These are phyloP conservation scores for Triplophysa rosa DNA, from an alignment of 2,113 vertebrate genomes.

Conservation along the genomic window DNA sequence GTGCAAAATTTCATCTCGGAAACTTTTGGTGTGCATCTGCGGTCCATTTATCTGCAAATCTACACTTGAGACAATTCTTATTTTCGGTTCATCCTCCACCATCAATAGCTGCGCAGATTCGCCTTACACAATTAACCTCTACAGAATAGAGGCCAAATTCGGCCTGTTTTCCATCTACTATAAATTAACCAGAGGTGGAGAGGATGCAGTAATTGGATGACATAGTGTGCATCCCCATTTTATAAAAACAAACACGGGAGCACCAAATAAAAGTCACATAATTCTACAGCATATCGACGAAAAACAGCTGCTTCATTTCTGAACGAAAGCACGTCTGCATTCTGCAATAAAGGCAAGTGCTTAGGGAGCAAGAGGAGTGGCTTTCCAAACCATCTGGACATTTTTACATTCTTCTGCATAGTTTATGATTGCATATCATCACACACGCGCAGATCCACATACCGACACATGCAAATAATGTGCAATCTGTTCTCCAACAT, in stretches of 20 bases:
- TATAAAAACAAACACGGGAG: conserved; percentile 38
- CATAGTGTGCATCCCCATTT: conserved; percentile 33
- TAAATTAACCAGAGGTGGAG: conserved; percentile 48
- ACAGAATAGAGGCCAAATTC: conserved; percentile 33
- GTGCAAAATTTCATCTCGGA: background rate
- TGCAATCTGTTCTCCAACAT: conserved; percentile 17
- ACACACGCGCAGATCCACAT: background rate
- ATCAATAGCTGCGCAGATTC: conserved; percentile 35
- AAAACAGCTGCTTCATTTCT: conserved; percentile 20
- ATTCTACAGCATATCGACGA: conserved; percentile 22
- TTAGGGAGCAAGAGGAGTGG: conserved; percentile 30
- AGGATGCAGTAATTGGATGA: conserved; percentile 39
- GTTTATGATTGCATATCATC: background rate
- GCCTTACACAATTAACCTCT: conserved; percentile 49
- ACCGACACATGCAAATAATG: background rate
- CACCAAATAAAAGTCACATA: conserved; percentile 40
- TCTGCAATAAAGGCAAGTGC: conserved; percentile 18
- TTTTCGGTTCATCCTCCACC: conserved; percentile 36
- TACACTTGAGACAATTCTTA: conserved; percentile 28
- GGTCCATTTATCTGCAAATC: conserved; percentile 33
- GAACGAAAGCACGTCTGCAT: conserved; percentile 15
- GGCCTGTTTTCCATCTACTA: conserved; percentile 31
- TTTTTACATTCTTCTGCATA: conserved; percentile 29
- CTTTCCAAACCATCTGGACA: conserved; percentile 34
- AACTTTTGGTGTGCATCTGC: background rate